Percentiles rank a stretch among this genome's conserved stretches.
Evolutionary conservation across 2,888 invertebrate species (phyloP).

Genomic region (Acanthosepion esculentum): DNA sequence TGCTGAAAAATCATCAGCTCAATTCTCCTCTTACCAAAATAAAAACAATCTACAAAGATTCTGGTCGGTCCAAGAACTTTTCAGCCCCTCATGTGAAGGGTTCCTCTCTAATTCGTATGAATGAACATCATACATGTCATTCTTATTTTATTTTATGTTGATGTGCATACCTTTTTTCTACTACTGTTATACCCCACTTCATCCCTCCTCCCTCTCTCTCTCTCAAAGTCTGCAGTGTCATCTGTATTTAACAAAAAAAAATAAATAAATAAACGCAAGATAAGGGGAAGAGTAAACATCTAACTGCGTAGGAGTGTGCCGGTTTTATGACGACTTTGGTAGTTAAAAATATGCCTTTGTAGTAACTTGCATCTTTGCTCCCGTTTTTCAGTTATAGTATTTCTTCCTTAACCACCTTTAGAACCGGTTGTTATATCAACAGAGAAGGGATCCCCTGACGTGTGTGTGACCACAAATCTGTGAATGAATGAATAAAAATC

Average conservation of each 20-base stretch:
- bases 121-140: neutral
- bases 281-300: neutral
- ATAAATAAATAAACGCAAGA: neutral
- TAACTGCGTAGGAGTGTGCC: neutral
- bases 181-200: neutral
- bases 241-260: neutral
- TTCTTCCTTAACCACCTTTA: neutral
- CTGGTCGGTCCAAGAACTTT: too few relatives aligned
- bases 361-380: neutral
- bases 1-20: too few relatives aligned
- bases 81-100: neutral
- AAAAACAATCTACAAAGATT: too few relatives aligned
- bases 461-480: neutral
- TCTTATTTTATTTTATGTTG: neutral
- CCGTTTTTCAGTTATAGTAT: neutral
- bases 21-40: too few relatives aligned
- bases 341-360: neutral
- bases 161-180: neutral
- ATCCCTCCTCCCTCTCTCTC: neutral
- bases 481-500: neutral
- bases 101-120: neutral
- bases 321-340: neutral
- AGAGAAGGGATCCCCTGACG: neutral
- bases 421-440: slow-evolving; percentile 4
- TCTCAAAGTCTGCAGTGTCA: neutral